phyloP scores from a whole-genome alignment of 2,797 vertebrate genomes.

The Argentina silus region DNA sequence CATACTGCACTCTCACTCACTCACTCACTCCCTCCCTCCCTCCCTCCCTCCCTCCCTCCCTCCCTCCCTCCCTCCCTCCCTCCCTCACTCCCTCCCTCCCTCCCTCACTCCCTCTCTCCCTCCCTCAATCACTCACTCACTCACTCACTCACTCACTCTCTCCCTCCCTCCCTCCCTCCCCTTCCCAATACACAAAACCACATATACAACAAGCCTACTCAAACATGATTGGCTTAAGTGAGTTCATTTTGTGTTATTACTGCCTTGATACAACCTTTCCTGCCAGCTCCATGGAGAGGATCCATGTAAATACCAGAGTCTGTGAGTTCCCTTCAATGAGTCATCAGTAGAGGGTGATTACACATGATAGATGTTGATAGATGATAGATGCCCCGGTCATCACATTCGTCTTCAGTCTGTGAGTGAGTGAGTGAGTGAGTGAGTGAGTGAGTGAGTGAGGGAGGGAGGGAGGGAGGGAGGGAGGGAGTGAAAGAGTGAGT shows the following conservation, averaged over 20 bases:
- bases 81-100: not conserved
- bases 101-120: not conserved
- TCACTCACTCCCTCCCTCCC: not conserved
- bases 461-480: not conserved
- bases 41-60: not conserved
- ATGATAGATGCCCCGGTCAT: not conserved
- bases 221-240: too few species aligned
- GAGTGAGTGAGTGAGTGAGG: not conserved
- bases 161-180: not conserved
- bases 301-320: too few species aligned
- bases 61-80: not conserved
- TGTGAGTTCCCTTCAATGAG: too few species aligned
- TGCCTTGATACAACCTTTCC: too few species aligned
- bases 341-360: not conserved
- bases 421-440: slow-evolving; percentile 1
- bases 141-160: not conserved
- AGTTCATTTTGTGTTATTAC: too few species aligned
- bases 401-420: not conserved
- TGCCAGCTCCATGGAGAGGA: too few species aligned
- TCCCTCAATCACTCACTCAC: not conserved
- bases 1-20: not conserved
- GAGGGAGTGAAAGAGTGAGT: too few species aligned
- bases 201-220: too few species aligned
- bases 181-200: too few species aligned
- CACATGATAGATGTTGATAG: too few species aligned